Evolutionary conservation across 2,797 vertebrate genomes (phyloP), one percentile per base, ranked within the genome.

Genomic region (Lacerta agilis): DNA sequence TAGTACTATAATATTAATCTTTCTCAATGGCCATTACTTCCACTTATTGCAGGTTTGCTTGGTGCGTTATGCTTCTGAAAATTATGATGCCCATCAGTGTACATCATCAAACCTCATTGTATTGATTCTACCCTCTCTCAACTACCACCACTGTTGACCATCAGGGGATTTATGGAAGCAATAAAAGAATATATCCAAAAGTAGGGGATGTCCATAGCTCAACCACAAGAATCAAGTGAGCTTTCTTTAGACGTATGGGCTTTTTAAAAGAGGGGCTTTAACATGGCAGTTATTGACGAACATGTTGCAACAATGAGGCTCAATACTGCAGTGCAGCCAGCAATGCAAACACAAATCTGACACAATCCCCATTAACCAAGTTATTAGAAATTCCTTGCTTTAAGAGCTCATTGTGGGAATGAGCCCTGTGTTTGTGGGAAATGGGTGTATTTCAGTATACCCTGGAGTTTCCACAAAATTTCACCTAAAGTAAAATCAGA

Each of bases 51-150:
- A 80, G n/a, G 13, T 45, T 41, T 73, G 38, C 82, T 84, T 83
- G 38, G 29, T n/a, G 43, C 66, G 8, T 1, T 82, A 90, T 94
- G 87, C 58, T 79, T 61, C 11, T 90, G 41, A 87, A 93, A 91
- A 86, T n/a, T 2, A 76, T 23, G 1, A 93, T 83, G 20, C 73
- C 55, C 75, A 3, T 38, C 58, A 91, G 79, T 49, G 25, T 71
- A 58, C 77, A 73, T 1, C 87, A 20, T 15, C 0, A 27, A 73
- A 29, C 5, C 23, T 82, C 71, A 33, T 75, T 2, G 29, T 82
- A 82, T 87, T 87, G 79, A 87, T 87, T 75, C 5, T 27, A 23
- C 8, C 11, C 82, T 81, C 8, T 29, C 77, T 58, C 76, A 80
- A 49, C 69, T 75, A 87, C 13, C 0, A 67, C 43, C 73, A 27